Evolutionary conservation across 2,797 vertebrate genomes (phyloP).

Genomic region (Gymnothorax reevesii): DNA sequence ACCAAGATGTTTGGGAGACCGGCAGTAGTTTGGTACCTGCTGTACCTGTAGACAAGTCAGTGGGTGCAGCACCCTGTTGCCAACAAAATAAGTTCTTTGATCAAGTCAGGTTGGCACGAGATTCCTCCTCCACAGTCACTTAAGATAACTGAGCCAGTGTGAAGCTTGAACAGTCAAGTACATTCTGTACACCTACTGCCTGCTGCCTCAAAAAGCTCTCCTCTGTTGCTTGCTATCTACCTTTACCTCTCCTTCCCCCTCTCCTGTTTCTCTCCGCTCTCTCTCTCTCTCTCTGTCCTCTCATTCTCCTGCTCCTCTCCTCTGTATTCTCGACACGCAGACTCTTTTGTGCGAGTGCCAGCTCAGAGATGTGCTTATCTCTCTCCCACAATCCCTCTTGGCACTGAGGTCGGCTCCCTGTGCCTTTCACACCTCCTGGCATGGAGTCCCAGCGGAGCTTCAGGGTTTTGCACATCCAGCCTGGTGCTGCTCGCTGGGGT

Average conservation of each 20-base stretch:
- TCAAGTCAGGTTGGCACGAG: not conserved
- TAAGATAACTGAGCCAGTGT: not conserved
- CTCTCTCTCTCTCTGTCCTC: not conserved
- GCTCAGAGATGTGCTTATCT: constrained; percentile 40
- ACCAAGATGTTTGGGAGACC: not conserved
- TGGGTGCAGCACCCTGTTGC: not conserved
- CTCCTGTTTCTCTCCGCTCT: constrained; percentile 1
- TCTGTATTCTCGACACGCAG: constrained; percentile 34
- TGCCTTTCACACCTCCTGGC: constrained; percentile 36
- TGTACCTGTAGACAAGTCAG: not conserved
- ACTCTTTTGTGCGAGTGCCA: constrained; percentile 43
- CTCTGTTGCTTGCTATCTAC: not conserved
- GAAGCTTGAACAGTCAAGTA: not conserved
- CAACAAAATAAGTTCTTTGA: not conserved
- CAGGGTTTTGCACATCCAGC: constrained; percentile 15
- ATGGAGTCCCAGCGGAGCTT: constrained; percentile 12
- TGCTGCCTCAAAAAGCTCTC: not conserved
- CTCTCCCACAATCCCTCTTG: constrained; percentile 39
- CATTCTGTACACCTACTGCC: not conserved
- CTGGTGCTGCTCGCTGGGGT: constrained; percentile 14
- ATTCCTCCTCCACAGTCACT: not conserved
- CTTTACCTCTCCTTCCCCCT: not conserved
- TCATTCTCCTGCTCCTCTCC: not conserved
- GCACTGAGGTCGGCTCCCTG: constrained; percentile 38
- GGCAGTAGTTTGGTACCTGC: not conserved